Conservation (phyloP, 1,140 invertebrate species). For the Branchinecta lynchi region DNA sequence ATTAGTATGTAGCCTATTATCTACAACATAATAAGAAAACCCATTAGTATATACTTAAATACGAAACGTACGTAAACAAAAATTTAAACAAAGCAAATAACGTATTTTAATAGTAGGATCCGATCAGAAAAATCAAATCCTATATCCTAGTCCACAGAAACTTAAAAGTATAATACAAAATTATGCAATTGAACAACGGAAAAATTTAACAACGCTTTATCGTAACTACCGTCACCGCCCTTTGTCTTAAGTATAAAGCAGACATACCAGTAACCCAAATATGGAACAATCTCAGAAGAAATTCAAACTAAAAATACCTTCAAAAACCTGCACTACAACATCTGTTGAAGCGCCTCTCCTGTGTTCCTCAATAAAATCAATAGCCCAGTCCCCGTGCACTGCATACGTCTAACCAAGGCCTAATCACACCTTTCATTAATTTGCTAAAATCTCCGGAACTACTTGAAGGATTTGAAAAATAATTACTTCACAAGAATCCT, state of each 20-base stretch:
- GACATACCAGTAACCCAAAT: too few relatives aligned
- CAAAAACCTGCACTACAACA: background rate
- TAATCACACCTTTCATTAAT: background rate
- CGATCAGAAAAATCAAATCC: too few relatives aligned
- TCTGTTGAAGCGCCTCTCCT: background rate
- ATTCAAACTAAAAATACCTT: background rate
- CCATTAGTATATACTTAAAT: too few relatives aligned
- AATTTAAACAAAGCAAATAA: too few relatives aligned
- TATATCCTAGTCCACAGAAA: too few relatives aligned
- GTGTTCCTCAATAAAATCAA: background rate
- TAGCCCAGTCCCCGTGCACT: conserved; percentile 6
- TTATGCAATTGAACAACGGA: background rate
- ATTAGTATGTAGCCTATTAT: too few relatives aligned
- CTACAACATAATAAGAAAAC: too few relatives aligned
- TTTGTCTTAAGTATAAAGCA: background rate
- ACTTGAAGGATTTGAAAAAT: background rate
- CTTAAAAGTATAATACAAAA: too few relatives aligned
- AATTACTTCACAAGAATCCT: conserved; percentile 3
- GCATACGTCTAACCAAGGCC: background rate
- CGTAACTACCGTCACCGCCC: background rate
- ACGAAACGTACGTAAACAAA: too few relatives aligned
- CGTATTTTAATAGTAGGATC: too few relatives aligned
- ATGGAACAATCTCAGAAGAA: background rate
- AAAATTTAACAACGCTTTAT: background rate
- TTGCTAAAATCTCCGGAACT: background rate